Conservation (phyloP, 2,888 invertebrate genomes). For the Falcaria lacertinaria region DNA sequence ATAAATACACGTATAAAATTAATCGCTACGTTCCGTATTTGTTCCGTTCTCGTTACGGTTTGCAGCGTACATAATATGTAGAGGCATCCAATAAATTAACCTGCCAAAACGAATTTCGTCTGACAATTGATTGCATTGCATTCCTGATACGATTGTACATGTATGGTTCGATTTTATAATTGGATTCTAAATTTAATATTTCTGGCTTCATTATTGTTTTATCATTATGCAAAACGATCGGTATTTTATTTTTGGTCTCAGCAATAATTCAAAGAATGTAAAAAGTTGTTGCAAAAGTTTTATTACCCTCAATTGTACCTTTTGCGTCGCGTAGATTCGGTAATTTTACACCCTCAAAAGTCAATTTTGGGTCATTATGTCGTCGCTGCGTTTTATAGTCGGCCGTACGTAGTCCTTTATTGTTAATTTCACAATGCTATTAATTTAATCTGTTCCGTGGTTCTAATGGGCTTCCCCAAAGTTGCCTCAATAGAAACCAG, state of each 20-base stretch:
- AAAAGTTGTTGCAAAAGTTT: not conserved
- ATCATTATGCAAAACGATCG: too few species aligned
- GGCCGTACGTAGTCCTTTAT: slow-evolving; percentile 20
- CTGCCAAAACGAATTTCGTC: slow-evolving; percentile 39
- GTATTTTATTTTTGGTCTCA: too few species aligned
- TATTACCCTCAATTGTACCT: not conserved
- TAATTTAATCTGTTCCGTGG: slow-evolving; percentile 37
- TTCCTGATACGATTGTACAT: not conserved
- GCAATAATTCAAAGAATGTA: too few species aligned
- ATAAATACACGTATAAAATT: not conserved
- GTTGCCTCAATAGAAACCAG: slow-evolving; percentile 34
- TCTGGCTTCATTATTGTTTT: too few species aligned
- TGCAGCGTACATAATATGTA: slow-evolving; percentile 7
- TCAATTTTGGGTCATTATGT: slow-evolving; percentile 1
- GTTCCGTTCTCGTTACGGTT: not conserved
- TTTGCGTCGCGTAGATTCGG: not conserved
- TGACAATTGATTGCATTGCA: slow-evolving; percentile 26
- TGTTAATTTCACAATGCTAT: slow-evolving; percentile 36
- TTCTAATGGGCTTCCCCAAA: slow-evolving; percentile 35
- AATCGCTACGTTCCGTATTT: slow-evolving; percentile 2
- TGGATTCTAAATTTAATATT: too few species aligned
- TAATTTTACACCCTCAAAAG: not conserved
- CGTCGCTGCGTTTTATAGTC: slow-evolving; percentile 19
- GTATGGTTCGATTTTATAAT: not conserved
- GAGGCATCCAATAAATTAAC: slow-evolving; percentile 41